Conservation (phyloP, 2,888 invertebrate genomes). For the Drosophila kanekoi region DNA sequence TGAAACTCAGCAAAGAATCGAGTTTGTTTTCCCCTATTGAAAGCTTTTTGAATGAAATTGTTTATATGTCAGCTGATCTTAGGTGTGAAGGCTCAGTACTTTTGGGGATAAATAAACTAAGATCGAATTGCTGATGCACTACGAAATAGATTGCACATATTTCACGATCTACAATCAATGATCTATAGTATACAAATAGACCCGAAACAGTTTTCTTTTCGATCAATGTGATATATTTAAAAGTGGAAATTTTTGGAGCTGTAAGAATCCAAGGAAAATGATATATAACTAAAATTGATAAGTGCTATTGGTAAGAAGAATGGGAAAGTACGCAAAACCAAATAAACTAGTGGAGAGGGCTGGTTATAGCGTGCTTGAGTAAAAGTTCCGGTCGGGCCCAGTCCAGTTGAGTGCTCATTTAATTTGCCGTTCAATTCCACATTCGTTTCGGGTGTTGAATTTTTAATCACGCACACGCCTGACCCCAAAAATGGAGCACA, state of each 20-base stretch:
- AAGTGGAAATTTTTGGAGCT: background rate
- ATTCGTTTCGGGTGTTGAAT: constrained; percentile 82
- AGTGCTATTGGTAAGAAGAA: background rate
- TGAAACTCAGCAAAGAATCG: background rate
- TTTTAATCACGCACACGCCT: constrained; percentile 82
- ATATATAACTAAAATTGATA: background rate
- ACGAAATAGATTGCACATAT: too few species aligned
- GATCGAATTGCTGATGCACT: too few species aligned
- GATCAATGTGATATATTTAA: too few species aligned
- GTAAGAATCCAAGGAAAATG: background rate
- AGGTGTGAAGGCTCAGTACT: too few species aligned
- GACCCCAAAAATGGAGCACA: constrained; percentile 49
- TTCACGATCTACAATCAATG: too few species aligned
- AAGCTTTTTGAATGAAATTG: too few species aligned
- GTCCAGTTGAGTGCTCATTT: constrained; percentile 70
- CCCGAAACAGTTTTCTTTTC: too few species aligned
- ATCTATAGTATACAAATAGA: too few species aligned
- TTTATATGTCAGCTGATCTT: too few species aligned
- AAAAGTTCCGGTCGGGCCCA: constrained; percentile 1
- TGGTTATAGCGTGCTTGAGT: background rate
- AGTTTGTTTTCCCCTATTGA: too few species aligned
- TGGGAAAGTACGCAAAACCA: background rate
- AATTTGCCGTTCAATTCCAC: constrained; percentile 83
- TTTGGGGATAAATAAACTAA: too few species aligned
- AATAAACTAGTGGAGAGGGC: background rate